Base-by-base conservation (phyloP, 2,113 vertebrate genomes). In the Pitta sordida region DNA sequence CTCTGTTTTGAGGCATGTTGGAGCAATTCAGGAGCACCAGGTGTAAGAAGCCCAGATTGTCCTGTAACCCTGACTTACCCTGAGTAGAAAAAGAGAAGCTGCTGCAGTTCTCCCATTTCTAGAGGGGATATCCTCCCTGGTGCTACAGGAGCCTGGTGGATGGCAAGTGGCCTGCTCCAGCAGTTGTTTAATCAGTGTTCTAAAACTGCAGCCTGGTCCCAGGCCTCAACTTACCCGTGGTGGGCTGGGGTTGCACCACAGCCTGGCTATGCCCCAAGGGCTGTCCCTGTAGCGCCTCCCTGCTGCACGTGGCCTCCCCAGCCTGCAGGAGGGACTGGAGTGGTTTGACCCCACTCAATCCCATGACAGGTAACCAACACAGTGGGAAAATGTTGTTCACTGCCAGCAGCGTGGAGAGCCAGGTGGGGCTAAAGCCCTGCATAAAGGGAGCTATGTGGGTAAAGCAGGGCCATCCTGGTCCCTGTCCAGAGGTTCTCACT, bases 321-420 rank as follows among this genome's bases (percentile, higher is more conserved):
- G 44, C 27, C 37, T 26, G 18, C 4, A 5, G 34, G 32, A 75
- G 21, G 52, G 43, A 63, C 48, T 4, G 3, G n/a, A 11, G 32
- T 0, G 1, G 4, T 82, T 14, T 55, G 17, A 46, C 3, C 8
- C 18, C 9, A 44, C 49, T 69, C 0, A 0, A 13, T 29, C 29
- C 43, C 20, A 1, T 2, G 15, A 7, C 15, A 39, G 26, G 27
- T 29, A 20, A 26, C 5, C 0, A 0, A 8, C 13, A 18, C 7
- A 12, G 46, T 0, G 30, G 74, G n/a, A 21, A n/a, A 2, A 1
- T 0, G 9, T 0, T 39, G 56, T 32, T 2, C 9, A 2, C 6
- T 13, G 44, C 5, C 59, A 60, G 55, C 21, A 43, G 41, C 0
- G 0, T 41, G 34, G 22, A n/a, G 32, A 34, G 39, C 11, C 36